Conservation (phyloP, 2,888 invertebrate genomes). For the Polydrusus cervinus region DNA sequence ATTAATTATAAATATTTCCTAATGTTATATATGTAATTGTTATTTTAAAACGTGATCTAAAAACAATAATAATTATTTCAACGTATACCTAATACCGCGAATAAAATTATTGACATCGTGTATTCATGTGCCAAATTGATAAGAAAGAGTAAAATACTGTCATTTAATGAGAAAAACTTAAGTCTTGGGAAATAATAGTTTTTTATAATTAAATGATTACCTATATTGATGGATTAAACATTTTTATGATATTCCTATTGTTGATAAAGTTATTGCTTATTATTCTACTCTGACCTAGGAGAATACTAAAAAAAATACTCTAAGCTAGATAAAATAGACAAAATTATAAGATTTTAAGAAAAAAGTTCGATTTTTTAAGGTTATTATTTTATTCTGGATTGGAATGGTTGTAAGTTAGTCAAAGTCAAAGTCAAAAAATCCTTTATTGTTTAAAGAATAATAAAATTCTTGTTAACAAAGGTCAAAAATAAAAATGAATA, state of each 20-base stretch:
- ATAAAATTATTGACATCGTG: not conserved
- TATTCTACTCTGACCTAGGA: not conserved
- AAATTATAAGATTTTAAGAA: too few species aligned
- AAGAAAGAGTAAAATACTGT: not conserved
- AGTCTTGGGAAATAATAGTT: not conserved
- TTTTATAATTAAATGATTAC: not conserved
- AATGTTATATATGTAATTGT: constrained; percentile 6
- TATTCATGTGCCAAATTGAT: not conserved
- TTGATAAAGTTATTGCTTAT: not conserved
- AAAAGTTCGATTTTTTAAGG: too few species aligned
- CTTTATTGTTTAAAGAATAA: too few species aligned
- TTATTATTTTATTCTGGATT: too few species aligned
- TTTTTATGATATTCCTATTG: not conserved
- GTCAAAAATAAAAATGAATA: too few species aligned
- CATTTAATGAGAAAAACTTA: not conserved
- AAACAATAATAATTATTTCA: not conserved
- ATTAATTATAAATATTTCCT: not conserved
- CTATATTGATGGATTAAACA: not conserved
- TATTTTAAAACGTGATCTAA: constrained; percentile 23
- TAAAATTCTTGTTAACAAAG: too few species aligned
- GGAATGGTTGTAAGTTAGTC: too few species aligned
- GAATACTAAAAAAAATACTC: too few species aligned
- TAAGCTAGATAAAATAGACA: too few species aligned
- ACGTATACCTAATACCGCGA: not conserved
- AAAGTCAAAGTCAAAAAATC: too few species aligned